phyloP scores from a whole-genome alignment of 92 coral and sea anemone species.

The Bergia puertoricense region DNA sequence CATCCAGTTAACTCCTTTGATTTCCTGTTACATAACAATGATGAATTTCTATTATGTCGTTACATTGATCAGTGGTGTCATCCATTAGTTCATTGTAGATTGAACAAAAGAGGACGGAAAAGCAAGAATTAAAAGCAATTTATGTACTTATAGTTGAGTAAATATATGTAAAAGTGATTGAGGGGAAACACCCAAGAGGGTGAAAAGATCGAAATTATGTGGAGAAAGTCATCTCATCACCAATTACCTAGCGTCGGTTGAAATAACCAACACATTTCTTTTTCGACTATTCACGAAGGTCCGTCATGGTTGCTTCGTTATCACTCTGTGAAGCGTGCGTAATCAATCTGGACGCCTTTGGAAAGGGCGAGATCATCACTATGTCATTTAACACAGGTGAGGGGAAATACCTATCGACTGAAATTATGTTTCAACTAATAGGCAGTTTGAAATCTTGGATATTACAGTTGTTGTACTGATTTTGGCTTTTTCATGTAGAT shows the following conservation, averaged over 20 bases:
- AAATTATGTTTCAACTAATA: background rate
- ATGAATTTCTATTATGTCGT: too few relatives aligned
- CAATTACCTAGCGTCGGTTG: background rate
- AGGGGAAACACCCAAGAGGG: too few relatives aligned
- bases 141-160: too few relatives aligned
- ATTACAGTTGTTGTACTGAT: background rate
- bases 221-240: too few relatives aligned
- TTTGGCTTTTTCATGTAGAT: background rate
- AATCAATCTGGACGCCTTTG: background rate
- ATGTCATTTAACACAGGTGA: constrained; percentile 11
- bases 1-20: too few relatives aligned
- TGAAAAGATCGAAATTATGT: too few relatives aligned
- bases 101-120: too few relatives aligned
- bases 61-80: too few relatives aligned
- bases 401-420: background rate
- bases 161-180: too few relatives aligned
- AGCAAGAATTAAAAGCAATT: too few relatives aligned
- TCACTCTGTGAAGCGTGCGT: constrained; percentile 18
- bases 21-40: too few relatives aligned
- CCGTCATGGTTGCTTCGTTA: constrained; percentile 23
- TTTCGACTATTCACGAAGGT: background rate
- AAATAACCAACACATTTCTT: background rate
- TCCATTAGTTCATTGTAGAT: too few relatives aligned
- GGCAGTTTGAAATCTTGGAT: background rate
- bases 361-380: constrained; percentile 18